A percentile compares a stretch with the other conserved stretches of the same genome.
Evolutionary conservation across 1,140 invertebrate species (phyloP).

Genomic region (Nymphalis io): DNA sequence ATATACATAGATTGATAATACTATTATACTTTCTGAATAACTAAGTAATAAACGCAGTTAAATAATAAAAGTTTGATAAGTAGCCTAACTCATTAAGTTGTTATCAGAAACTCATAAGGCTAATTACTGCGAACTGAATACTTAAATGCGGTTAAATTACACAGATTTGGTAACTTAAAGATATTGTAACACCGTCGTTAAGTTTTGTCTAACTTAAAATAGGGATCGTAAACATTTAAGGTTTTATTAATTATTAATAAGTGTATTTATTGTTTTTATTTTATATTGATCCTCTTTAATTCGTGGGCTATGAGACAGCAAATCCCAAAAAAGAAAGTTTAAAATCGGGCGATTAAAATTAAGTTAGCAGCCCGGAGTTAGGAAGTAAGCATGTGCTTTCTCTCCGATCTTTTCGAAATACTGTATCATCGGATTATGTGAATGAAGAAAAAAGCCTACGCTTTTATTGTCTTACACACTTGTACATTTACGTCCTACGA

Average conservation of each 20-base stretch:
- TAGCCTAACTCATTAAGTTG: conserved; percentile 28
- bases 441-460: no score
- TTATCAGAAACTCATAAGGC: conserved; percentile 34
- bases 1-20: neutral
- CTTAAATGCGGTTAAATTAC: conserved; percentile 30
- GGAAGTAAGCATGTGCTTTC: no score
- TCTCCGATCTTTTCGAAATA: no score
- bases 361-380: no score
- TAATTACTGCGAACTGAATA: conserved; percentile 33
- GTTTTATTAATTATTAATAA: neutral
- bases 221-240: conserved; percentile 20
- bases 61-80: conserved; percentile 28
- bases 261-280: no score
- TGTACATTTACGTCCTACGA: no score
- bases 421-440: no score
- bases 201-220: conserved; percentile 20
- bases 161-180: conserved; percentile 33
- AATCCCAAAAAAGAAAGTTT: no score
- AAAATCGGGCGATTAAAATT: no score
- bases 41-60: conserved; percentile 24
- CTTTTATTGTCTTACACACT: no score
- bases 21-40: neutral
- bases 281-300: no score
- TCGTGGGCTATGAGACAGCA: no score
- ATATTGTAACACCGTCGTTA: conserved; percentile 25